Evolutionary conservation across 2,888 invertebrate species (phyloP).

Genomic region (Lampropteryx suffumata): DNA sequence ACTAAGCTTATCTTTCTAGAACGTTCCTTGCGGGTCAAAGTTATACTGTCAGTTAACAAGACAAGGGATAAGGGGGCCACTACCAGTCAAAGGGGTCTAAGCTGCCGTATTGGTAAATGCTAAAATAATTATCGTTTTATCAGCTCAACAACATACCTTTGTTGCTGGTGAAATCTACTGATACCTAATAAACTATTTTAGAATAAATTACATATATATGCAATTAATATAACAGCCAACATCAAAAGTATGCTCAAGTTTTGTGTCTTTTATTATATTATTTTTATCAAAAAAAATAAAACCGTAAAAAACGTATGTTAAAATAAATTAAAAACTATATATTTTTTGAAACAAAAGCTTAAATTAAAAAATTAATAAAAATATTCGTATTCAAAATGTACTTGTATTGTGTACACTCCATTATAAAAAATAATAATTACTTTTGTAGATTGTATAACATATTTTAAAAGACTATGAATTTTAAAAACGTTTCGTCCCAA

Average conservation of each 20-base stretch:
- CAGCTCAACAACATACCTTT: slow-evolving; percentile 68
- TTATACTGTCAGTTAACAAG: slow-evolving; percentile 37
- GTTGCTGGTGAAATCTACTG: slow-evolving; percentile 46
- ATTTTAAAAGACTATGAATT: background rate
- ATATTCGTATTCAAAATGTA: slow-evolving; percentile 37
- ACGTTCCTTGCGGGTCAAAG: slow-evolving; percentile 32
- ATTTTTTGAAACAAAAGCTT: slow-evolving; percentile 34
- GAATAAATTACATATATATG: slow-evolving; percentile 21
- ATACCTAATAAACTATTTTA: slow-evolving; percentile 8
- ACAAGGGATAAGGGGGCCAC: slow-evolving; percentile 52
- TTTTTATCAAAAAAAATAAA: slow-evolving; percentile 41
- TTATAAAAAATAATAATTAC: background rate
- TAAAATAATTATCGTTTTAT: slow-evolving; percentile 65
- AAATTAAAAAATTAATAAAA: slow-evolving; percentile 32
- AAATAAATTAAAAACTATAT: too few species aligned
- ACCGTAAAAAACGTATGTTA: slow-evolving; percentile 15
- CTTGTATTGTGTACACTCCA: slow-evolving; percentile 40
- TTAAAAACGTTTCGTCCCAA: slow-evolving; percentile 24
- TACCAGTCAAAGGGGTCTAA: slow-evolving; percentile 57
- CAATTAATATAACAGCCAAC: slow-evolving; percentile 46
- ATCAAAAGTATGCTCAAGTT: slow-evolving; percentile 71
- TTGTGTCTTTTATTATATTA: slow-evolving; percentile 39
- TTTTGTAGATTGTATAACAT: background rate
- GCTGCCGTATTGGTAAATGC: slow-evolving; percentile 83
- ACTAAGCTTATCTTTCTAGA: slow-evolving; percentile 30